Evolutionary conservation across 2,113 vertebrate genomes (phyloP).

Genomic region (Paramormyrops kingsleyae): DNA sequence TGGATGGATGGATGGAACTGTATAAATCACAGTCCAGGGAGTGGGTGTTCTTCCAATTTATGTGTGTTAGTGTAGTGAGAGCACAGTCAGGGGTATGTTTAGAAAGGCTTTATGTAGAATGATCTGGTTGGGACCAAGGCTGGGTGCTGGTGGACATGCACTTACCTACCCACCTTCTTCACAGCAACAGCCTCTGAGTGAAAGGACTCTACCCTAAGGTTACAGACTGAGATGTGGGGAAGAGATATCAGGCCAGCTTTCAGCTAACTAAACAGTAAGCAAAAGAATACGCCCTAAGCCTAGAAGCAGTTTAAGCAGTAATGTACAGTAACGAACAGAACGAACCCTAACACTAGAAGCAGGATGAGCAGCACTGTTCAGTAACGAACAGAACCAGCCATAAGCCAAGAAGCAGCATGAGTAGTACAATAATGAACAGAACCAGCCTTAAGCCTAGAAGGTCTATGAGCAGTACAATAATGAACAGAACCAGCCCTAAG

Average conservation of each 20-base stretch:
- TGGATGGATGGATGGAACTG: no score
- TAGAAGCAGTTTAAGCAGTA: no score
- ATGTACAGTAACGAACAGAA: not conserved
- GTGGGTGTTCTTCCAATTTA: not conserved
- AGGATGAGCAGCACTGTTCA: not conserved
- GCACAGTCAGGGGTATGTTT: not conserved
- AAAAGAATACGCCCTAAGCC: not conserved
- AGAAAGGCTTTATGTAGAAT: not conserved
- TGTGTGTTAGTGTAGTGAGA: not conserved
- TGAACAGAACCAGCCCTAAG: not conserved
- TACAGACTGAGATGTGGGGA: not conserved
- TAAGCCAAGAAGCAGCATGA: not conserved
- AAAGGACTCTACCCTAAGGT: not conserved
- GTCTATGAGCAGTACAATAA: not conserved
- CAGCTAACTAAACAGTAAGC: not conserved
- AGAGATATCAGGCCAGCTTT: not conserved
- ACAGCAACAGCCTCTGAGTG: not conserved
- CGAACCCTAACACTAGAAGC: not conserved
- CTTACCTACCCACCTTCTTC: not conserved
- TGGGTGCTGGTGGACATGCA: not conserved
- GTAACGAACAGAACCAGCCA: not conserved
- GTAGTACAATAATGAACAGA: no score
- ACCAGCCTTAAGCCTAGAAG: no score
- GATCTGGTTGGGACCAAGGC: not conserved
- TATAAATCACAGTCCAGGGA: no score